A percentile compares a stretch with the other conserved stretches of the same genome.
Conservation (phyloP, 2,888 invertebrate genomes). For the Philereme transversata region DNA sequence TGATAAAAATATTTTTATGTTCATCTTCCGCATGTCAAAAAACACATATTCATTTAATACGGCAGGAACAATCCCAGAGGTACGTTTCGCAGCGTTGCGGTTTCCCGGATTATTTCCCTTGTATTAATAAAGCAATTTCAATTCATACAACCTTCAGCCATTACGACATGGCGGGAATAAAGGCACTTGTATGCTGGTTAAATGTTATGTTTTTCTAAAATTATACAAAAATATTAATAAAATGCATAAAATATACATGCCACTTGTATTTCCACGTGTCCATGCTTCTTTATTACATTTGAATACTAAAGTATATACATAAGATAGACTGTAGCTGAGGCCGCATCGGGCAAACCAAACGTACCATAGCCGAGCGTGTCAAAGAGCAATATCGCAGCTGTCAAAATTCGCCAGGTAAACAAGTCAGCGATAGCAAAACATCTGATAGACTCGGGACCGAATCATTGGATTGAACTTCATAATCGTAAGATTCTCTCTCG, state of each 20-base stretch:
- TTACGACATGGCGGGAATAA: constrained; percentile 46
- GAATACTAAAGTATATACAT: too few species aligned
- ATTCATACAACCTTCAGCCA: constrained; percentile 53
- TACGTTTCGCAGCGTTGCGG: constrained; percentile 35
- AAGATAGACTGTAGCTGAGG: too few species aligned
- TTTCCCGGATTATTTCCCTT: constrained; percentile 44
- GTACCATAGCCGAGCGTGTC: too few species aligned
- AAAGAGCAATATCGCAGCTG: too few species aligned
- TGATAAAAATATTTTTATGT: too few species aligned
- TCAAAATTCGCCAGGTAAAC: too few species aligned
- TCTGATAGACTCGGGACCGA: too few species aligned
- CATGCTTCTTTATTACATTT: too few species aligned
- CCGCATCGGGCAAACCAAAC: too few species aligned
- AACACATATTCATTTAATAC: constrained; percentile 1
- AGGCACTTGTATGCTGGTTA: constrained; percentile 19
- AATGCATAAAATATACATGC: constrained; percentile 5
- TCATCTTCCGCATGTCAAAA: not conserved
- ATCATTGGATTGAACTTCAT: too few species aligned
- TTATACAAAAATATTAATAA: not conserved
- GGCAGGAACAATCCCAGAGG: constrained; percentile 33
- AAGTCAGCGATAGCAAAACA: too few species aligned
- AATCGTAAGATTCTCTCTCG: too few species aligned
- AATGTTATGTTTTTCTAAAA: not conserved
- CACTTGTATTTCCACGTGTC: constrained; percentile 2
- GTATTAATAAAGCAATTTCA: constrained; percentile 56